Evolutionary conservation across 2,113 vertebrate genomes (phyloP), one percentile per base, ranked within the genome.

Genomic region (Tychaedon coryphoeus): DNA sequence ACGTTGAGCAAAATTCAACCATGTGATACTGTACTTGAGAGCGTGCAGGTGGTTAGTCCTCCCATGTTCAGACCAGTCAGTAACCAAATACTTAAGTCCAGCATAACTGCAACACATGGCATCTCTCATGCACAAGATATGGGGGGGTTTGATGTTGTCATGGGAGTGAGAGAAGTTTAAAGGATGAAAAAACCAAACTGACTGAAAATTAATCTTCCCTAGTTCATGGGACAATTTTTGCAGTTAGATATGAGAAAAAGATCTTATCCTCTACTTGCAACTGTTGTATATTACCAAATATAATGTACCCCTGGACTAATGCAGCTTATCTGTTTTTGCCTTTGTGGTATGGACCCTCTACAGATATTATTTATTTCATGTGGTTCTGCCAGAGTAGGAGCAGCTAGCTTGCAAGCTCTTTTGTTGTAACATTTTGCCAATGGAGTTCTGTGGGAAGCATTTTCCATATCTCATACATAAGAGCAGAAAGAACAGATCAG

Each of bases 41-140:
- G 14, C 6, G 22, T 51, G 12, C 8, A 38, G 40, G 14, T 71
- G 9, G 11, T 48, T 28, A 60, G 61, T 75, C 17, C 28, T 78
- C 19, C 53, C 8, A 7, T 13, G 5, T 42, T 85, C 43, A 33
- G 31, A n/a, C 22, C 1, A 1, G 19, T 66, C 29, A 47, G 64
- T 65, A 50, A 83, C 16, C 13, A 18, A 0, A 2, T 12, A 28
- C 20, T 5, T 47, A 31, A 20, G 23, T 29, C 38, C 38, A n/a
- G 56, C 28, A 10, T 13, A 67, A n/a, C 17, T 33, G 23, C 10
- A 40, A 12, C 9, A 20, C 0, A 0, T 24, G 9, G 36, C 4
- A 24, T 48, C 73, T 89, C 34, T 77, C 47, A 58, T 26, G 64
- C 3, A 10, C 5, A 42, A 38, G 26, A 34, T 4, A 22, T 18